Evolutionary conservation across 2,113 vertebrate species (phyloP).

Genomic region (Salvelinus alpinus): DNA sequence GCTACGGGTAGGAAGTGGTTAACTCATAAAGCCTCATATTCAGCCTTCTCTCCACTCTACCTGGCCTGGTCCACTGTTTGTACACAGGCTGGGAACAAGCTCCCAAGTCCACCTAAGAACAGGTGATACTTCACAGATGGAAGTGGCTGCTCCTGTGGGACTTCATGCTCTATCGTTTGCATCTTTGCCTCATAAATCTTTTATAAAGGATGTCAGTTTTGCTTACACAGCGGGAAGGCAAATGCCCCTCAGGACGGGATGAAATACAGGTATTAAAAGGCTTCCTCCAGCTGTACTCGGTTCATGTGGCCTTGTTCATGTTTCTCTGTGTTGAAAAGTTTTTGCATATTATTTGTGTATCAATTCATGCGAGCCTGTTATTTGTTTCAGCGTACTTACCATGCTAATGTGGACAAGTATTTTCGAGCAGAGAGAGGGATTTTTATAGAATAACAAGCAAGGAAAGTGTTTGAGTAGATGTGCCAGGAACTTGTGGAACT

Average conservation of each 20-base stretch:
- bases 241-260: constrained; percentile 68
- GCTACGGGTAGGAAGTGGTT: constrained; percentile 25
- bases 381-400: constrained; percentile 60
- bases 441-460: not conserved
- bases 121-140: constrained; percentile 79
- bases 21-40: constrained; percentile 17
- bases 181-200: constrained; percentile 82
- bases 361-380: constrained; percentile 52
- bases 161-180: constrained; percentile 75
- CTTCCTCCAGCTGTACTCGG: constrained; percentile 49
- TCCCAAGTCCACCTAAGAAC: constrained; percentile 72
- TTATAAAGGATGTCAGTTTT: constrained; percentile 83
- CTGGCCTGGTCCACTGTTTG: constrained; percentile 22
- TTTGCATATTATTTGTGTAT: constrained; percentile 21
- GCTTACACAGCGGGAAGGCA: constrained; percentile 76
- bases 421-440: not conserved
- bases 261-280: constrained; percentile 71
- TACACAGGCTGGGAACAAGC: constrained; percentile 61
- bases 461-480: not conserved
- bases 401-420: constrained; percentile 41
- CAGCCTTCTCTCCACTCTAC: constrained; percentile 29
- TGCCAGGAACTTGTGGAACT: not conserved
- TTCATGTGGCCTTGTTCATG: constrained; percentile 20
- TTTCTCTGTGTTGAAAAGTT: not conserved
- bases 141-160: constrained; percentile 70